Base-by-base conservation (phyloP, 1,140 invertebrate genomes). In the Drosophila tropicalis region DNA sequence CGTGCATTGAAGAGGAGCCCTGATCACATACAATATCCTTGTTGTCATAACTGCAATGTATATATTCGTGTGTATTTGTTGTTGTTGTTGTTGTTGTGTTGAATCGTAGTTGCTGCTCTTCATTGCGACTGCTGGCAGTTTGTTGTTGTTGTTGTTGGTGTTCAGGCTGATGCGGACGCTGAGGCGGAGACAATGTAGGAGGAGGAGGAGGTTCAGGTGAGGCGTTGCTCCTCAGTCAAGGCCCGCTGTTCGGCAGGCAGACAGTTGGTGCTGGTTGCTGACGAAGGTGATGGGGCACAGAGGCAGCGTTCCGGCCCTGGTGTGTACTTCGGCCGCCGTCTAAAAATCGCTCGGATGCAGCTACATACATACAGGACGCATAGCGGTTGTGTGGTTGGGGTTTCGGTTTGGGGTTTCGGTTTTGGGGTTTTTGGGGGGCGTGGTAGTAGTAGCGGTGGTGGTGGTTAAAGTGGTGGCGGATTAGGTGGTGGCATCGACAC, bases 301-400 rank as follows among this genome's bases (percentile, higher is more conserved):
- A 92, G 84, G 81, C 91, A 92, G 74, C 91, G 90, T 75, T 92
- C 90, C 90, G 91, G 89, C 82, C 90, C 86, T 91, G 91, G 77
- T 91, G 91, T 89, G 86, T 91, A 92, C 83, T 92, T 92, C 89
- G 85, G 89, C 85, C 90, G 91, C 90, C 94, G 92, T 93, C 93
- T 92, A 94, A 94, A 94, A 93, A 94, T 91, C 93, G 94, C 93
- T 95, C 94, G 90, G 93, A 94, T 81, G 94, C 94, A 94, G 93
- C 94, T 94, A 93, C 91, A 94, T 22, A 6, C 29, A 54, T 32
- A 60, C 10, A 76, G 65, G 56, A 56, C 29, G 47, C 19, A 55
- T 22, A 39, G 32, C 6, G 29, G 29, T 29, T 5, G 22, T 29
- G 29, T 29, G 29, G 22, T 29, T 6, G 5, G 29, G 29, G 29